A percentile compares a stretch with the other conserved stretches of the same genome.
phyloP scores from a whole-genome alignment of 2,113 vertebrate species.

The Anolis sagrei region DNA sequence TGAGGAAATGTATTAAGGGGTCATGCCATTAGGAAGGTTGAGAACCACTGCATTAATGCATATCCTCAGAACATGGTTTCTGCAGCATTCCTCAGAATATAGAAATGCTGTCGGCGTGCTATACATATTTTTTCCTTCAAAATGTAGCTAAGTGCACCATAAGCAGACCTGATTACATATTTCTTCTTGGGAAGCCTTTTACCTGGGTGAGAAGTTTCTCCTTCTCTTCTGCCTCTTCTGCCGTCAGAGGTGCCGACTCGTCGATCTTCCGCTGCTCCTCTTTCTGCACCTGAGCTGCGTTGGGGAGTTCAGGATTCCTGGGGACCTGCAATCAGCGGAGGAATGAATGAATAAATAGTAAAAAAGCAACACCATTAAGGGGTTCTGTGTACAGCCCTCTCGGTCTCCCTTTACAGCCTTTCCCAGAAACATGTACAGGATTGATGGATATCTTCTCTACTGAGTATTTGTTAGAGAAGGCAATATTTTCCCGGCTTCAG shows the following conservation, averaged over 20 bases:
- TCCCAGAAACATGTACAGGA: slow-evolving; percentile 26
- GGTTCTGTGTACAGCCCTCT: background rate
- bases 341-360: slow-evolving; percentile 45
- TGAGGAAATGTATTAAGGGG: too few species aligned
- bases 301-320: slow-evolving; percentile 84
- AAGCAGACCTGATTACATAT: background rate
- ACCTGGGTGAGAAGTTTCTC: slow-evolving; percentile 90
- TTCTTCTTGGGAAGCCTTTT: slow-evolving; percentile 23
- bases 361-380: slow-evolving; percentile 37
- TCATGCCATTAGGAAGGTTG: too few species aligned
- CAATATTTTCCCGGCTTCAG: slow-evolving; percentile 19
- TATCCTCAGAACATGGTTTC: background rate
- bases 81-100: background rate
- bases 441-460: background rate
- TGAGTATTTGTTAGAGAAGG: slow-evolving; percentile 16
- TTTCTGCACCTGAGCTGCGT: slow-evolving; percentile 84
- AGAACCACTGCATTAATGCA: background rate
- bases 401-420: slow-evolving; percentile 28
- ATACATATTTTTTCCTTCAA: background rate
- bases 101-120: background rate
- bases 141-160: background rate
- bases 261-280: slow-evolving; percentile 91
- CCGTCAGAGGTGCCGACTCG: slow-evolving; percentile 83
- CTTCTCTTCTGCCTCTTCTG: slow-evolving; percentile 88
- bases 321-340: slow-evolving; percentile 79